A percentile compares a stretch with the other conserved stretches of the same genome.
Conservation (phyloP, 2,113 vertebrate species). For the Poeciliopsis turrubarensis region DNA sequence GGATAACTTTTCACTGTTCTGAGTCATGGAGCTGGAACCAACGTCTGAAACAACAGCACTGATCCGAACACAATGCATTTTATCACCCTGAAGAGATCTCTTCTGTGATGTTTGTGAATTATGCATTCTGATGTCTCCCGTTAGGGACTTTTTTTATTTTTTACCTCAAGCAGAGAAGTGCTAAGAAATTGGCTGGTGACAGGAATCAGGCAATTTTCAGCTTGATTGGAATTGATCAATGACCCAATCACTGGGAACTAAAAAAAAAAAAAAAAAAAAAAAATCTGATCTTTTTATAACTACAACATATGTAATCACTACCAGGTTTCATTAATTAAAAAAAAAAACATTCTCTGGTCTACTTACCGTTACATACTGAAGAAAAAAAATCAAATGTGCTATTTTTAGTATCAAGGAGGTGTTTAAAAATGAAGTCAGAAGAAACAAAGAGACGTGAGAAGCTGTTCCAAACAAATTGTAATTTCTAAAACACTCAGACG, state of each 20-base stretch:
- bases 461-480: no score
- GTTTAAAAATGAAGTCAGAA: no score
- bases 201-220: neutral
- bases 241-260: neutral
- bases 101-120: constrained; percentile 5
- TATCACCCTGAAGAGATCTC: constrained; percentile 8
- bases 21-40: constrained; percentile 37
- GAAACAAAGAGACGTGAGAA: no score
- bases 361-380: no score
- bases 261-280: neutral
- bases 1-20: constrained; percentile 40
- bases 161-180: neutral
- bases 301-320: neutral
- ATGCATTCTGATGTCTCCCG: neutral
- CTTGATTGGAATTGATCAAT: neutral
- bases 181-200: neutral
- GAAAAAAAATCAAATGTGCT: no score
- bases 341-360: no score
- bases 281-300: neutral
- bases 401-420: no score
- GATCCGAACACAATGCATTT: constrained; percentile 23
- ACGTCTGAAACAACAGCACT: constrained; percentile 41
- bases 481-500: no score
- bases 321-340: no score
- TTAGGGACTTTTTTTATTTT: neutral